phyloP scores from a whole-genome alignment of 2,797 vertebrate genomes.

The Poecile montanus region DNA sequence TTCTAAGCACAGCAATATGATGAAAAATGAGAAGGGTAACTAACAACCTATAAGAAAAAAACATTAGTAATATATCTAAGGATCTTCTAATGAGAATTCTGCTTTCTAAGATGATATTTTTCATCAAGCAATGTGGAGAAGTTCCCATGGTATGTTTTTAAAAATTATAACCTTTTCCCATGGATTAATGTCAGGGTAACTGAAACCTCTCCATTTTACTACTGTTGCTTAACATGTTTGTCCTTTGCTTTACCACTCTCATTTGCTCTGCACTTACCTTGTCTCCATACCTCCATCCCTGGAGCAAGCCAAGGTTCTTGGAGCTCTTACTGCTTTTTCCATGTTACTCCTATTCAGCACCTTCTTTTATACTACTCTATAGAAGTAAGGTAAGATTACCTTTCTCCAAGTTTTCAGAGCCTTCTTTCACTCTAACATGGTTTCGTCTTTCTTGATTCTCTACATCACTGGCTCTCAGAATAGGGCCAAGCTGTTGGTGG shows the following conservation, averaged over 20 bases:
- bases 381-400: constrained; percentile 9
- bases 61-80: not conserved
- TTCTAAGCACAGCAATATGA: not conserved
- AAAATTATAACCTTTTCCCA: not conserved
- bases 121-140: not conserved
- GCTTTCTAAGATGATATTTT: not conserved
- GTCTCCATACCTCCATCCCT: not conserved
- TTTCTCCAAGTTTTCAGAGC: constrained; percentile 65
- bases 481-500: constrained; percentile 35
- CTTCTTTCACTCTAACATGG: constrained; percentile 44
- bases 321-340: not conserved
- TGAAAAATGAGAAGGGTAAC: not conserved
- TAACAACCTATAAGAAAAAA: not conserved
- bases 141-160: not conserved
- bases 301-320: not conserved
- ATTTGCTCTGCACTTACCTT: not conserved
- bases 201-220: not conserved
- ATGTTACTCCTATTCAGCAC: not conserved
- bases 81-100: not conserved
- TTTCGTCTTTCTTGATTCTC: constrained; percentile 54
- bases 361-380: not conserved
- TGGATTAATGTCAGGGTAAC: not conserved
- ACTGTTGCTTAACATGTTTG: not conserved
- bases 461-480: constrained; percentile 23
- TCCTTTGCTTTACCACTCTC: not conserved